Evolutionary conservation across 2,797 vertebrate genomes (phyloP).

Genomic region (Chloroceryle inda): DNA sequence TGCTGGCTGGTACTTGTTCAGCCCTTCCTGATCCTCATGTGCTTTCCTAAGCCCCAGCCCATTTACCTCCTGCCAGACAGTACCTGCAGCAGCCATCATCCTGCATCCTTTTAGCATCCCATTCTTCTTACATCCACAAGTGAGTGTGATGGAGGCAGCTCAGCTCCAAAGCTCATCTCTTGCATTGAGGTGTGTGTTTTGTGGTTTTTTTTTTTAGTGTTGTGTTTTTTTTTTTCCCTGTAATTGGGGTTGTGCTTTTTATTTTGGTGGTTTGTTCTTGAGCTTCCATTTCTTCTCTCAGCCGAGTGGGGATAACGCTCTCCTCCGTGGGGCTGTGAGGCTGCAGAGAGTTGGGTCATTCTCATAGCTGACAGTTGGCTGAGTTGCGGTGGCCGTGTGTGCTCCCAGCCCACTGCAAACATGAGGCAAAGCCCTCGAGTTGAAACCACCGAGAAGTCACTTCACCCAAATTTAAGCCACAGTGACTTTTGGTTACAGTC

Average conservation of each 20-base stretch:
- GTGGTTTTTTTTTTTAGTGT: neutral
- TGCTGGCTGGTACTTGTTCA: neutral
- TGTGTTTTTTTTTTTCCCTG: neutral
- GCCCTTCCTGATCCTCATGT: neutral
- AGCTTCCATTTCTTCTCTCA: neutral
- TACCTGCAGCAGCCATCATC: neutral
- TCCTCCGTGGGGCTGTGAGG: neutral
- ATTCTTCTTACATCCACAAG: neutral
- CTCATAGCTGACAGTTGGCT: neutral
- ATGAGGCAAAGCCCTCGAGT: neutral
- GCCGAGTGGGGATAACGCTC: neutral
- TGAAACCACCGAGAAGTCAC: neutral
- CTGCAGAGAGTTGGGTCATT: neutral
- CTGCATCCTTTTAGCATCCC: neutral
- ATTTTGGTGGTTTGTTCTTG: neutral
- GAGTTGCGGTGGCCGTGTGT: fast-evolving
- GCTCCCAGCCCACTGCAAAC: neutral
- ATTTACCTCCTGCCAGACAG: neutral
- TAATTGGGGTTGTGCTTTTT: neutral
- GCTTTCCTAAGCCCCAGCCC: neutral
- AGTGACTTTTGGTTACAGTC: slow-evolving; percentile 21
- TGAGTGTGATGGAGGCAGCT: neutral
- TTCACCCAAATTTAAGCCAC: neutral
- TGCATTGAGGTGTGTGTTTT: neutral
- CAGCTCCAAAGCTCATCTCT: neutral